Conservation (phyloP, 2,797 vertebrate genomes). For the Thamnophis elegans region DNA sequence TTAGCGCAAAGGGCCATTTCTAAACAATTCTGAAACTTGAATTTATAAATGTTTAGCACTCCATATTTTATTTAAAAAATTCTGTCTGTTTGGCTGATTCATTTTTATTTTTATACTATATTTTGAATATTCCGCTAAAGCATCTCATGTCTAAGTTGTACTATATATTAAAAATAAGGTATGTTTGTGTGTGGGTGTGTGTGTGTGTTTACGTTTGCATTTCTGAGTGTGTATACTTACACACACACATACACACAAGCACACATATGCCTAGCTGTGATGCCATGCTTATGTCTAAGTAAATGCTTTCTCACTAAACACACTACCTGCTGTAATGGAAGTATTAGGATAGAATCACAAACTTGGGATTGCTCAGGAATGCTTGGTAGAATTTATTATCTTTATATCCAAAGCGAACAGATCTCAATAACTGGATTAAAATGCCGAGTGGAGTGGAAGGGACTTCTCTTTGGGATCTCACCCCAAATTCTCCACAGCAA, state of each 20-base stretch:
- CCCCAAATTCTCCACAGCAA: not conserved
- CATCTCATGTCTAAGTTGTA: conserved; percentile 39
- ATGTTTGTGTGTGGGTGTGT: not conserved
- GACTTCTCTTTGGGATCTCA: not conserved
- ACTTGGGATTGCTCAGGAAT: not conserved
- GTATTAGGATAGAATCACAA: not conserved
- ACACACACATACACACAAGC: not conserved
- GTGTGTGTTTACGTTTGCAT: not conserved
- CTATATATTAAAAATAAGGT: not conserved
- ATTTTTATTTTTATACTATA: conserved; percentile 44
- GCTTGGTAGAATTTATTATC: not conserved
- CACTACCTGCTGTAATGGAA: not conserved
- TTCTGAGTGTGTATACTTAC: not conserved
- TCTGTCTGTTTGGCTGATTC: conserved; percentile 54
- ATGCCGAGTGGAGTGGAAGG: not conserved
- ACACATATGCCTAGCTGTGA: not conserved
- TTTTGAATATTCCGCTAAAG: conserved; percentile 9
- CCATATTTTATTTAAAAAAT: conserved; percentile 49
- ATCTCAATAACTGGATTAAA: not conserved
- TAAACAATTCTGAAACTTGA: conserved; percentile 33
- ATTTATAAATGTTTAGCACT: conserved; percentile 29
- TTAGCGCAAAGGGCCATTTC: conserved; percentile 16
- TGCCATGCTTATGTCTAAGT: not conserved
- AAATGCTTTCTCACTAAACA: not conserved
- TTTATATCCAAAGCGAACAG: not conserved